A percentile compares a stretch with the other conserved stretches of the same genome.
These are phyloP conservation scores for Crypturellus tataupa DNA, from an alignment of 2,797 vertebrate species.

Conservation along the genomic window DNA sequence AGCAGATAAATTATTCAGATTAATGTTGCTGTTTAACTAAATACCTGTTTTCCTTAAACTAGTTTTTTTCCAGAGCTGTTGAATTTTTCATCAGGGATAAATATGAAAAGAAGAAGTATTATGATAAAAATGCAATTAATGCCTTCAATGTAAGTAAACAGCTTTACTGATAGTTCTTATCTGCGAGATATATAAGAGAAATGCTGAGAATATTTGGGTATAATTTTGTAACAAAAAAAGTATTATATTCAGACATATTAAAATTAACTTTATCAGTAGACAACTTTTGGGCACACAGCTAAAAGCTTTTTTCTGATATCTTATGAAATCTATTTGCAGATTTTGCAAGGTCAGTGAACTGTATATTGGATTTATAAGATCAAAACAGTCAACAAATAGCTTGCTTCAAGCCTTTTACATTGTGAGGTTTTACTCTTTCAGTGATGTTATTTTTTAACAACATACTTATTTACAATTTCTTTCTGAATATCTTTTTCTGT, in stretches of 20 bases:
- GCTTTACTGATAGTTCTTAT: not conserved
- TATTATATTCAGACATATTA: not conserved
- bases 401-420: not conserved
- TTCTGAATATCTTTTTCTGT: not conserved
- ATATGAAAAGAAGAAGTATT: slow-evolving; percentile 98
- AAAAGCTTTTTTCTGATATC: not conserved
- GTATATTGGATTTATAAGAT: not conserved
- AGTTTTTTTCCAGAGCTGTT: slow-evolving; percentile 89
- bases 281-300: not conserved
- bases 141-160: slow-evolving; percentile 89
- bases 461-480: not conserved
- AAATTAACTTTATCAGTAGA: not conserved
- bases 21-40: not conserved
- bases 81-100: slow-evolving; percentile 99
- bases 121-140: slow-evolving; percentile 88
- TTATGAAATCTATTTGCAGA: not conserved
- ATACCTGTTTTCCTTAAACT: slow-evolving; percentile 83
- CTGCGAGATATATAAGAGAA: not conserved
- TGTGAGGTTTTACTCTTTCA: not conserved
- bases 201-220: not conserved
- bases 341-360: not conserved
- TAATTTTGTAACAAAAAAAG: not conserved
- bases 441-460: not conserved
- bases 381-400: not conserved
- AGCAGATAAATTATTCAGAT: not conserved